A percentile compares a stretch with the other conserved stretches of the same genome.
Conservation (phyloP, 2,888 invertebrate genomes). For the Caenorhabditis sp. region DNA sequence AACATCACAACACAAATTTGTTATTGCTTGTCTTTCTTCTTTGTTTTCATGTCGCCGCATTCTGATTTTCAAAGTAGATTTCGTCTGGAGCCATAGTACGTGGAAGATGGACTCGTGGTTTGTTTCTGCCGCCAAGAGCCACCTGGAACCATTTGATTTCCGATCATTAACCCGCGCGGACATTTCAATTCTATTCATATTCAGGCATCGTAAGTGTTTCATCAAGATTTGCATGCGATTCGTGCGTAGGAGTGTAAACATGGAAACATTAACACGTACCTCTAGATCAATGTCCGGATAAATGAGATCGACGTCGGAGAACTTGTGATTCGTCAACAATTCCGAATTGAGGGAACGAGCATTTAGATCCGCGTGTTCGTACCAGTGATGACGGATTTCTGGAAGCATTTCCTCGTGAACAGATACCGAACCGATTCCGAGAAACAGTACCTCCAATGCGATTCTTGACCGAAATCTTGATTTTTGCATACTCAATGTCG, state of each 20-base stretch:
- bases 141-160: conserved; percentile 60
- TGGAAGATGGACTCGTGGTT: conserved; percentile 74
- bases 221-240: conserved; percentile 32
- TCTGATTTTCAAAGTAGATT: conserved; percentile 82
- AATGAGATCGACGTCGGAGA: conserved; percentile 78
- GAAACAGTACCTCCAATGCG: conserved; percentile 75
- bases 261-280: conserved; percentile 46
- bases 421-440: no score
- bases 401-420: no score
- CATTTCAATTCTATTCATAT: not conserved
- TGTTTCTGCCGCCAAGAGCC: conserved; percentile 78
- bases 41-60: conserved; percentile 68
- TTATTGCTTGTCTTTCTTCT: conserved; percentile 17
- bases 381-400: conserved; percentile 82
- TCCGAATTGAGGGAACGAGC: conserved; percentile 76
- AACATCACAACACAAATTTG: conserved; percentile 13
- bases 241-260: conserved; percentile 15
- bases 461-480: conserved; percentile 81
- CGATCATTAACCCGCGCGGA: conserved; percentile 8
- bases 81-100: conserved; percentile 79
- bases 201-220: conserved; percentile 25
- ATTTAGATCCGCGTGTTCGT: conserved; percentile 79
- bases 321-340: conserved; percentile 79
- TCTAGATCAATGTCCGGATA: conserved; percentile 82
- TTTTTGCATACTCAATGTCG: conserved; percentile 82